Conservation (phyloP, 2,797 vertebrate genomes). For the Oceanodroma leucorhoa region DNA sequence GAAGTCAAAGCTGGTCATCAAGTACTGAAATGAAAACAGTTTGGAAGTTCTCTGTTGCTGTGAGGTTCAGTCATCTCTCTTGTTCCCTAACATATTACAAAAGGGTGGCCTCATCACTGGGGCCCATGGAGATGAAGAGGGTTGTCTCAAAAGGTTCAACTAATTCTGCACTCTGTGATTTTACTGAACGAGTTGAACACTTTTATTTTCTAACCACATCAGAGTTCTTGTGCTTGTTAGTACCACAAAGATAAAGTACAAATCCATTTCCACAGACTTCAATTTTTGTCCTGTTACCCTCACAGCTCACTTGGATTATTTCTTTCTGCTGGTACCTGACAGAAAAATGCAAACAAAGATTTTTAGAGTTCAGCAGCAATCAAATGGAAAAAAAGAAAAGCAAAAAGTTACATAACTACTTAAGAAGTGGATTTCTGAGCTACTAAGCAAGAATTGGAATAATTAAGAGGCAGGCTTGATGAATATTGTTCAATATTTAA, state of each 20-base stretch:
- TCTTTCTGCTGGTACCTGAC: neutral
- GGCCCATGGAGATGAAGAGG: neutral
- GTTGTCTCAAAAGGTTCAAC: neutral
- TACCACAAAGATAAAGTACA: neutral
- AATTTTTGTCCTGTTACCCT: neutral
- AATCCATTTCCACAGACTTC: neutral
- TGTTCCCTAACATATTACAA: neutral
- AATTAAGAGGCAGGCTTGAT: neutral
- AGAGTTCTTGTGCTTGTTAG: neutral
- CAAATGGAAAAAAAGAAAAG: neutral
- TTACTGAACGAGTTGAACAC: neutral
- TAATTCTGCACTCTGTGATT: neutral
- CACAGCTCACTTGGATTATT: neutral
- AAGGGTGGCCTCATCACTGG: neutral
- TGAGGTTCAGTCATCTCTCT: neutral
- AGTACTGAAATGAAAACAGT: neutral
- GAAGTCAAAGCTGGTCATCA: neutral
- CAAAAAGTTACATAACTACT: neutral
- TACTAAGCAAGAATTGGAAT: neutral
- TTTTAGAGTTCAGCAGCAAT: neutral
- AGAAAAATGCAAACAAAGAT: neutral
- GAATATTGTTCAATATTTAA: neutral
- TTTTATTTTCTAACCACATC: neutral
- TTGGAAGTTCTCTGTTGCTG: neutral
- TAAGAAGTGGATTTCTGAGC: neutral